Evolutionary conservation across 2,888 invertebrate species (phyloP), one percentile per base, ranked within the genome.

Genomic region (Operophtera brumata): DNA sequence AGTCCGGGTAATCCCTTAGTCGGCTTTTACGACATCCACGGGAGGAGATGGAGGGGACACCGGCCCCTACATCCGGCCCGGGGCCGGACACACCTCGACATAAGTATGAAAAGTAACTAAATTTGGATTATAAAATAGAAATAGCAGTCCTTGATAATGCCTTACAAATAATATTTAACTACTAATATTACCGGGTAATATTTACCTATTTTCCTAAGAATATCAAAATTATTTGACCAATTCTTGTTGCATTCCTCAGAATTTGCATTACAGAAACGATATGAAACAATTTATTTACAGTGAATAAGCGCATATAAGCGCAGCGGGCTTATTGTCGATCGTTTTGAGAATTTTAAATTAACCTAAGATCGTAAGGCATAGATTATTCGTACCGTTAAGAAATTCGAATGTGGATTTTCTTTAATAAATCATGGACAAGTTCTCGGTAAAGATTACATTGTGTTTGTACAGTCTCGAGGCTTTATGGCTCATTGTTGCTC

Each of bases 361-460:
- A 62, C 36, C 65, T 56, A 60, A 73, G 76, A 77, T 77, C 48
- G 52, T 70, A 67, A 71, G 66, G 66, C 71, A 64, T 67, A 71
- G 76, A 80, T 78, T 71, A 69, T 70, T 53, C 59, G 64, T 71
- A 73, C 77, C 70, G 75, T 76, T 76, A 71, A 71, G 70, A 76
- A 73, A 70, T 76, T 73, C 70, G 72, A 70, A 71, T 74, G 72
- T 70, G 71, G 66, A 79, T 78, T 76, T 77, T 73, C 65, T 73
- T 75, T 59, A 75, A 80, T 80, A 80, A 80, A 82, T 78, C 76
- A 80, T 74, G 75, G 67, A 73, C 68, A 68, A 70, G 69, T 79
- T 77, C 75, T 64, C 56, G 63, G 75, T 66, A 72, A 70, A 79
- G 81, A 84, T 84, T 76, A 80, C 82, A 82, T 84, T 84, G 82